Evolutionary conservation across 1,140 invertebrate species (phyloP).

Genomic region (Apis florea): DNA sequence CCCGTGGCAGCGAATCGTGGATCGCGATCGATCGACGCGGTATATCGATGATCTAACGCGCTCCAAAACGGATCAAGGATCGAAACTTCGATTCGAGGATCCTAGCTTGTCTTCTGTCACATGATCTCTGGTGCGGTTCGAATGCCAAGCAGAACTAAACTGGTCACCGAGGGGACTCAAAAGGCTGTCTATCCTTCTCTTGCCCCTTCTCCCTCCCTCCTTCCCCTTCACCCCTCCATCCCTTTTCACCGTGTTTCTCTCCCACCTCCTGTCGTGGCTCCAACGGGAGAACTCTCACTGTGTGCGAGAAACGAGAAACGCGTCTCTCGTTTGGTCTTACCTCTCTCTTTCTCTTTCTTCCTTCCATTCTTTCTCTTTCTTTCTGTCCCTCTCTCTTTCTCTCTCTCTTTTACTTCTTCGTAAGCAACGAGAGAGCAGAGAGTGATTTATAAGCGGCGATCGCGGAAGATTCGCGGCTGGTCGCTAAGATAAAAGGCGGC

Average conservation of each 20-base stretch:
- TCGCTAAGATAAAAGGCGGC: conserved; percentile 23
- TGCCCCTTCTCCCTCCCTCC: conserved; percentile 48
- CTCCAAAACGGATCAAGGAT: conserved; percentile 27
- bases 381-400: conserved; percentile 18
- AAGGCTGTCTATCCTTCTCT: conserved; percentile 68
- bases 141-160: conserved; percentile 71
- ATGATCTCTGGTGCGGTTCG: conserved; percentile 57
- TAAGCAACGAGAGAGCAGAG: conserved; percentile 1
- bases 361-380: background rate
- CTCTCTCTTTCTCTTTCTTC: background rate
- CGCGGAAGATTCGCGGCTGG: conserved; percentile 36
- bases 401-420: background rate
- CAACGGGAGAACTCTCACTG: conserved; percentile 33
- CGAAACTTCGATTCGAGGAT: background rate
- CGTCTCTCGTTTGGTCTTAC: background rate
- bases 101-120: conserved; percentile 30
- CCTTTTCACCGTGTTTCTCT: conserved; percentile 51
- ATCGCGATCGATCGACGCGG: background rate
- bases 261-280: conserved; percentile 20
- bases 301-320: conserved; percentile 2
- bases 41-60: background rate
- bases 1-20: background rate
- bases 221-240: conserved; percentile 52
- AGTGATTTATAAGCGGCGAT: conserved; percentile 52
- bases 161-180: conserved; percentile 67